Evolutionary conservation across 92 coral and sea anemone genomes (phyloP), one percentile per base, ranked within the genome.

Genomic region (Porites lobata): DNA sequence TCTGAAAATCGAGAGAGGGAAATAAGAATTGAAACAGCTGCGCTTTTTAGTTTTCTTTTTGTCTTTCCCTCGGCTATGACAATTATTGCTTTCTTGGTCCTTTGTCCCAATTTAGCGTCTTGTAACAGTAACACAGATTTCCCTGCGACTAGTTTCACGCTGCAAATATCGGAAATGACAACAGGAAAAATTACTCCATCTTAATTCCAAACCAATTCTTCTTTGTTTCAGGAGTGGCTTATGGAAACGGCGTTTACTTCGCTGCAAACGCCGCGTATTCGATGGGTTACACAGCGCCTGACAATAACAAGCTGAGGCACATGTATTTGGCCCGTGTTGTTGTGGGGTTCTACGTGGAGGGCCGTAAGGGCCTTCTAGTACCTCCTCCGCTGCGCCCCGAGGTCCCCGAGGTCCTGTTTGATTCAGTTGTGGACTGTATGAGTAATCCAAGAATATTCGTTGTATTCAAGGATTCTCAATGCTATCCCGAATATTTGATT

Each of bases 271-370:
- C 94, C 11, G n/a, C 18, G 7, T 85, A 71, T 69, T 91, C 92
- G 8, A 80, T 86, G 43, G n/a, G 83, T 24, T 90, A 70, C 65
- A 79, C 90, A 0, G 92, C 89, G 1, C 26, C 87, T 1, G 94
- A 88, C 50, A 13, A 10, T 2, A 79, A 11, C 18, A 78, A 85
- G 11, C 11, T 26, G 13, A 53, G 90, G 53, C 87, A 83, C 89
- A 90, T 93, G 94, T 93, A 93, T 81, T 51, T 93, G 4, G 92
- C 96, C 9, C 65, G 88, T 19, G 96, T 93, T 15, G 81, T 93
- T 47, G 92, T 87, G 1, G 96, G 96, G 11, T 79, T 89, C 29
- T 92, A 85, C 52, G 82, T 88, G 20, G 81, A 77, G 76, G 95
- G 94, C 12, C 67, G 75, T 9, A 56, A 21, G 56, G 86, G 76